Base-by-base conservation (phyloP, 2,888 invertebrate species). In the Drosophila kambysellisi region DNA sequence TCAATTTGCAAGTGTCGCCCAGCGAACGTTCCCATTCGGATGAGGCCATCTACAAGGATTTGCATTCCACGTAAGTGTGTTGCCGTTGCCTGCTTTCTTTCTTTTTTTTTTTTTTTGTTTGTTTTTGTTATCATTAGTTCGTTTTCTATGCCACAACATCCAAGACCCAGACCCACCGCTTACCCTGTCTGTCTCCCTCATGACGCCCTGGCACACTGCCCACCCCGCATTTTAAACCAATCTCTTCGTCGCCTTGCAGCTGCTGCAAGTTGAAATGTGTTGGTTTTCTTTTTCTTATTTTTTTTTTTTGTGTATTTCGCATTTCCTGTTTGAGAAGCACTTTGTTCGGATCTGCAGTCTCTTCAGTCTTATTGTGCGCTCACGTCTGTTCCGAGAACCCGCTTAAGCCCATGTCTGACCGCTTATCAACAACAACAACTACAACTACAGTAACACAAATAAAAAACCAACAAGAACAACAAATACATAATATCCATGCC, bases 21-120 rank as follows among this genome's bases (percentile, higher is more conserved):
- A 94, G 93, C 86, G 94, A 94, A 89, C 94, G 96, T 89, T 96
- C 96, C 76, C 95, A 95, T 88, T 97, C 97, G 33, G 96, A 97
- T 92, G 97, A 97, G 92, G 96, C 97, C 83, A 96, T 97, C 81
- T 97, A 97, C 93, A 96, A 96, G 93, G 96, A 97, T 92, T 94
- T 97, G 80, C 96, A 96, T 93, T 95, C 96, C 83, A 95, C 95
- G 96, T 96, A 95, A 96, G 96, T 96, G 20, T 46, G 20, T 25
- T 25, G 39, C 17, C 39, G 17, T 39, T 17, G 17, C 17, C 17
- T 17, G 17, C 20, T 46, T 25, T 15, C 20, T 12, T 20, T 41
- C 15, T 37, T 15, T 37, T 37, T 15, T 15, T 6, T 67, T 35
- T 12, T 11, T 5, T 33, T 9, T 25, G 20, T 12, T 17, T 37